Evolutionary conservation across 2,797 vertebrate species (phyloP), one percentile per base, ranked within the genome.

Genomic region (Chrosomus eos): DNA sequence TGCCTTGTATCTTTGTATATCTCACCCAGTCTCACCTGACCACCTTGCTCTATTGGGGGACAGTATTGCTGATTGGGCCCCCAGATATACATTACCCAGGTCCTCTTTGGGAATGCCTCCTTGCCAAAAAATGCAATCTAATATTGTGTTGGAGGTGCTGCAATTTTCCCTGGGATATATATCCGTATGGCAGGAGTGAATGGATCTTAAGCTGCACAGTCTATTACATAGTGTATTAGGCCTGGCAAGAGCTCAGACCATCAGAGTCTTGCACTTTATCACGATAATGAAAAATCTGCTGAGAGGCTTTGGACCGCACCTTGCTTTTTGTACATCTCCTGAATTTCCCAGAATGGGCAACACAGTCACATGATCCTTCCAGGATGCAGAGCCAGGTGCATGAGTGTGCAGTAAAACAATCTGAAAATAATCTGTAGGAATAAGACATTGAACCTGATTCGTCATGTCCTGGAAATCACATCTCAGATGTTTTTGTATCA

Each of bases 161-260:
- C 82, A 86, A 76, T 86, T 87, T 87, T 87, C 87, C 40, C 67
- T 86, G 75, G 88, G 86, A 88, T 86, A 86, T 85, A 90, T 88
- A 83, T 84, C 84, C 82, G 40, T 77, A 86, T 87, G 82, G 86
- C 85, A 80, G 80, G 80, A 86, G 82, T 28, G 78, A 88, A 87
- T 85, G 72, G 87, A 66, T 88, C 89, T 85, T 80, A 87, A 90
- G 43, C 86, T 80, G 82, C 77, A 81, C 82, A 86, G 87, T 90
- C 86, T 78, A 87, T 88, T 88, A 90, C 77, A 81, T 78, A 83
- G 48, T 84, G 64, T 87, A 85, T 89, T 88, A 88, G 76, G 45
- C 62, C 81, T 88, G 86, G 85, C 83, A 87, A 88, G 53, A 68
- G 72, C 71, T 86, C 58, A 26, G 85, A 76, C 68, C 76, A 60